Base-by-base conservation (phyloP, 2,113 vertebrate genomes). In the Chaetorhynchus papuensis region DNA sequence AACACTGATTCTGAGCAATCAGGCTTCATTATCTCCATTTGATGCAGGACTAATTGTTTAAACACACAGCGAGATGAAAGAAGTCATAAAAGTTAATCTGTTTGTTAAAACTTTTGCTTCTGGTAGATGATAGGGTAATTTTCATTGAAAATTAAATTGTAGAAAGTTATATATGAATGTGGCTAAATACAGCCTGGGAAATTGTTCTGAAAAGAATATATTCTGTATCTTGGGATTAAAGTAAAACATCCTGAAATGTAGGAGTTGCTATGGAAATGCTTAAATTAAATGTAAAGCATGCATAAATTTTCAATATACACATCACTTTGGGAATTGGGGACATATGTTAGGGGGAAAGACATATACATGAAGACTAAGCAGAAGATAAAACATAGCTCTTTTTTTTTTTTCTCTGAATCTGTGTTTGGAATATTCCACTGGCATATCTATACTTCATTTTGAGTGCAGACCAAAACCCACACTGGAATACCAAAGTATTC, bases 221-320 rank as follows among this genome's bases (percentile, higher is more conserved):
- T 88, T 86, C 69, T 65, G 9, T 86, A 52, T 83, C 81, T 90
- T 91, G 20, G 33, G 31, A 81, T 76, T 66, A 91, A 90, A 90
- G 90, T 83, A 90, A 96, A 93, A 69, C 56, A 95, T 85, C 84
- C 70, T 86, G 65, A 84, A 94, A 92, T 87, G 54, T 92, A 84
- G 53, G 76, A 45, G 88, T 97, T 97, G 86, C 93, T 90, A 96
- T 97, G 88, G 91, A 78, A 96, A 96, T 94, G 68, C 87, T 94
- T 94, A 86, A 86, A 84, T 77, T 91, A 93, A 96, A 97, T 90
- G 83, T 96, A 96, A 94, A 95, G 81, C 69, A 60, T 66, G 79
- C 89, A 96, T 96, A 89, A 81, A 90, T 96, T 95, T 94, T 90
- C 89, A 91, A 17, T 71, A 77, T 85, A 92, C 37, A 47, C 57